Evolutionary conservation across 2,888 invertebrate species (phyloP), one percentile per base, ranked within the genome.

Genomic region (Epinotia bilunana): DNA sequence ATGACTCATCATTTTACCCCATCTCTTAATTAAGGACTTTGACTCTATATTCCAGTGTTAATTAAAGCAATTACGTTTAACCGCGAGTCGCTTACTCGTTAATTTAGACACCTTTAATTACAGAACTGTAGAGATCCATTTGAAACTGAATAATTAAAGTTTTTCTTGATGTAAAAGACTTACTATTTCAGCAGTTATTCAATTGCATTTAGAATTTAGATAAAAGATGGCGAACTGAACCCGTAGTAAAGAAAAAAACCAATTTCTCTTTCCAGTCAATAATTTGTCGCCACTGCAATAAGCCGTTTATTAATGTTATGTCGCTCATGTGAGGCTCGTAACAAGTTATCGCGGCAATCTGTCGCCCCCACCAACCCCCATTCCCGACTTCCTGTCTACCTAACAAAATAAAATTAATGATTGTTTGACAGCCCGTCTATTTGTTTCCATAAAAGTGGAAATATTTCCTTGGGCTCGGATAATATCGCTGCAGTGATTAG

Each of bases 351-450:
- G 77, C 78, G 72, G 80, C 80, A 81, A 87, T 87, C 86, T 84
- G 82, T 49, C 62, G 64, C 49, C 49, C 55, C 72, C 82, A 80
- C 85, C 84, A 82, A 84, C 80, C 83, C 83, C 78, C 83, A 84
- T 84, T 83, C 80, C 80, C 82, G 82, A 85, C 86, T 88, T 90
- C 88, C 90, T 88, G 88, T 83, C 83, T 84, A 80, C 83, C 63
- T 74, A 69, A 69, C 57, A 55, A 86, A 92, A 84, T 90, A 84
- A 87, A 88, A 89, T 90, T 90, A 92, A 93, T 91, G 90, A 85
- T 83, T 82, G 80, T 83, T 80, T 82, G 78, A 82, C 81, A 81
- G 77, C 79, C 70, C 70, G 73, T 78, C 79, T 79, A 82, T 81
- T 83, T 80, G 80, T 85, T 77, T 76, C 74, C 77, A 72, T 76